phyloP scores from a whole-genome alignment of 1,140 invertebrate species.

The Drusus annulatus region DNA sequence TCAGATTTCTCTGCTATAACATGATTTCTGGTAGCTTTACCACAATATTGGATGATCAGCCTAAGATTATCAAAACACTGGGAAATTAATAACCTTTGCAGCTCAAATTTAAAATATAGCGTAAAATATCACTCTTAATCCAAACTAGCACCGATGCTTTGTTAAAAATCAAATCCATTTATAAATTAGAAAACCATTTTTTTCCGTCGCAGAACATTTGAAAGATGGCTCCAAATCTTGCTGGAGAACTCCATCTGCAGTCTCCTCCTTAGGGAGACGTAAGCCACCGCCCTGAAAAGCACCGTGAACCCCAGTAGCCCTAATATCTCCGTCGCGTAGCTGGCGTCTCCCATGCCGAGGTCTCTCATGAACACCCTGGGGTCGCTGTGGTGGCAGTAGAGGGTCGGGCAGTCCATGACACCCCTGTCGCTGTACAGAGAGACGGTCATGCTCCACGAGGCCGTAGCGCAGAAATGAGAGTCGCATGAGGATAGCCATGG shows the following conservation, averaged over 20 bases:
- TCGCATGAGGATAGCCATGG: conserved; percentile 74
- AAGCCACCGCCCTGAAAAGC: conserved; percentile 67
- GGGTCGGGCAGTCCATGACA: conserved; percentile 69
- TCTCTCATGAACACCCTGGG: conserved; percentile 70
- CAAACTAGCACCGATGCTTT: too few relatives aligned
- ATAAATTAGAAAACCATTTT: conserved; percentile 46
- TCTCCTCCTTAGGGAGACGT: conserved; percentile 66
- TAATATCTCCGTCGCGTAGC: conserved; percentile 65
- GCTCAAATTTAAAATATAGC: too few relatives aligned
- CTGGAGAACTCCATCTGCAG: conserved; percentile 68
- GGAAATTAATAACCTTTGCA: too few relatives aligned
- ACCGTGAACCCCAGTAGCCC: conserved; percentile 67
- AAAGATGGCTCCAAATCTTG: conserved; percentile 67
- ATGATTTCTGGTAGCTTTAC: too few relatives aligned
- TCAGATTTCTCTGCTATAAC: too few relatives aligned
- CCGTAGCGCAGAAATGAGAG: conserved; percentile 75
- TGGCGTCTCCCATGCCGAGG: conserved; percentile 66
- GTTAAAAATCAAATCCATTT: too few relatives aligned
- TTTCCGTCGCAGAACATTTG: conserved; percentile 68
- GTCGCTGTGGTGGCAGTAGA: conserved; percentile 75
- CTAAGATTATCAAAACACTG: too few relatives aligned
- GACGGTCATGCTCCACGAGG: conserved; percentile 68
- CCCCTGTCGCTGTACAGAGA: conserved; percentile 65
- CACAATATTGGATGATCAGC: too few relatives aligned
- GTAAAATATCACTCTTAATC: too few relatives aligned